phyloP scores from a whole-genome alignment of 1,140 invertebrate genomes.

The Cepaea nemoralis region DNA sequence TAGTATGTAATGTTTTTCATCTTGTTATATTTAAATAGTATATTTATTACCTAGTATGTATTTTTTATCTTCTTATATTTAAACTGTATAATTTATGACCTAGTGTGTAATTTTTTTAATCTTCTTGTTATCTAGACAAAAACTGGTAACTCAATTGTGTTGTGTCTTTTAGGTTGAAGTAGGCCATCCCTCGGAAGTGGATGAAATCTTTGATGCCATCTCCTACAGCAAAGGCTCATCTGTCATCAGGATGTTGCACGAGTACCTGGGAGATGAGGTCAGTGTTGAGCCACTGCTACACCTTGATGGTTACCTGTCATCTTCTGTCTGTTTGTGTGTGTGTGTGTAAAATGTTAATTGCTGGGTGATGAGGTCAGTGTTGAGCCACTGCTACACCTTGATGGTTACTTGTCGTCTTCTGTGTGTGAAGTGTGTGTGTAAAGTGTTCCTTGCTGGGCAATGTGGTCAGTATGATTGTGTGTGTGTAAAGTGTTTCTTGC shows the following conservation, averaged over 20 bases:
- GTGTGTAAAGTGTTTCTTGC: slow-evolving; percentile 58
- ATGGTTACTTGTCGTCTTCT: neutral
- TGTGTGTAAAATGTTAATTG: neutral
- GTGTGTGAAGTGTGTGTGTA: neutral
- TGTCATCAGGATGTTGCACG: slow-evolving; percentile 95
- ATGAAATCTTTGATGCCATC: slow-evolving; percentile 74
- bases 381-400: no score
- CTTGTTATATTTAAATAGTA: no score
- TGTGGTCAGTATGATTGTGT: slow-evolving; percentile 51
- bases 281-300: no score
- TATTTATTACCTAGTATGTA: neutral
- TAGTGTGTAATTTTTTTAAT: neutral
- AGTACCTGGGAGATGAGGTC: slow-evolving; percentile 87
- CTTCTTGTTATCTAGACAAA: neutral
- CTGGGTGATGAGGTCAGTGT: slow-evolving; percentile 83
- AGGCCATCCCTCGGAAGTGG: slow-evolving; percentile 69
- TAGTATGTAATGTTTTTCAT: no score
- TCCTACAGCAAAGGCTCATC: slow-evolving; percentile 77
- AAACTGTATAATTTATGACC: no score
- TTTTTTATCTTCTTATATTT: no score
- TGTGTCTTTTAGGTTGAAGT: slow-evolving; percentile 66
- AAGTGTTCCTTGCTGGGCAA: slow-evolving; percentile 81
- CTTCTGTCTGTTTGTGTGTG: neutral
- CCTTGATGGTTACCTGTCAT: neutral
- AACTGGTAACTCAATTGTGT: neutral